These are phyloP conservation scores for Euwallacea similis DNA, from an alignment of 1,140 invertebrate genomes.

Conservation along the genomic window DNA sequence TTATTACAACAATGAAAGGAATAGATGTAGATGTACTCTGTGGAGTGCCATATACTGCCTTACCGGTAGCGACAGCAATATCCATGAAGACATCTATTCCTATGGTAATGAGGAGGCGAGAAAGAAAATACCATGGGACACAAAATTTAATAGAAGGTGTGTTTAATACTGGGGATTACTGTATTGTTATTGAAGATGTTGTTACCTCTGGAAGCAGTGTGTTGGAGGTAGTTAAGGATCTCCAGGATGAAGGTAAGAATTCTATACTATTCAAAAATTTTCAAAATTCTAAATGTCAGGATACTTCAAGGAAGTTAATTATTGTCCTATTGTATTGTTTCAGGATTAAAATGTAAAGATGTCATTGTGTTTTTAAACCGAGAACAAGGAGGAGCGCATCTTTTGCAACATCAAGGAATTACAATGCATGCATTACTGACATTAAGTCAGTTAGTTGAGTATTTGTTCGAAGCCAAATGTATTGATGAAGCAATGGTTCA, in stretches of 20 bases:
- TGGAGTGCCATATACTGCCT: conserved; percentile 95
- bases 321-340: background rate
- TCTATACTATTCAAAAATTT: no score
- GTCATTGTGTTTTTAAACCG: conserved; percentile 89
- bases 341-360: conserved; percentile 70
- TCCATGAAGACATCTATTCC: conserved; percentile 73
- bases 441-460: conserved; percentile 67
- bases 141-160: conserved; percentile 94
- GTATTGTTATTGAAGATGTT: conserved; percentile 95
- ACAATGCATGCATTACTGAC: conserved; percentile 70
- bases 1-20: conserved; percentile 62
- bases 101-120: conserved; percentile 88
- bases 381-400: conserved; percentile 84
- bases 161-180: conserved; percentile 75
- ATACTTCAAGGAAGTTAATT: no score
- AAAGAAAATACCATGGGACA: conserved; percentile 93
- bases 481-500: conserved; percentile 61
- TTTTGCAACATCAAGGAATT: conserved; percentile 72
- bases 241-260: conserved; percentile 62
- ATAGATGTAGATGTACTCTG: conserved; percentile 74
- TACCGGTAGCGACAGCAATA: conserved; percentile 89
- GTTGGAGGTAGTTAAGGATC: conserved; percentile 80
- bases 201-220: conserved; percentile 94
- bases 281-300: no score
- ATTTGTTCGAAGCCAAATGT: conserved; percentile 66